A percentile compares a stretch with the other conserved stretches of the same genome.
phyloP scores from a whole-genome alignment of 2,113 vertebrate genomes.

The Hipposideros armiger region DNA sequence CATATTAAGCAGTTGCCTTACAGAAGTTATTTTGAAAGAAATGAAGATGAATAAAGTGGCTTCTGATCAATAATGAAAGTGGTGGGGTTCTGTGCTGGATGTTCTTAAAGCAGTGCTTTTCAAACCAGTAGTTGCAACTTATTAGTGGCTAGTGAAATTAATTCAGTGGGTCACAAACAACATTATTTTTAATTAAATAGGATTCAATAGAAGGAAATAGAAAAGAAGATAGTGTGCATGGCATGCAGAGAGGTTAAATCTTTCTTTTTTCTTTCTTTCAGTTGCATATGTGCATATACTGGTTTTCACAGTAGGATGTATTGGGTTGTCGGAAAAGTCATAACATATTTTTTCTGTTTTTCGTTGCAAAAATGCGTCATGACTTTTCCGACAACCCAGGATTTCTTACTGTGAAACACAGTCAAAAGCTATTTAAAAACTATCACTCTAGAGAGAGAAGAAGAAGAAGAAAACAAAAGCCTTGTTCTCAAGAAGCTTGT shows the following conservation, averaged over 20 bases:
- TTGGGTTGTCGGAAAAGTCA: not conserved
- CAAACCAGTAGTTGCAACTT: not conserved
- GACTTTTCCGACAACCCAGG: too few relatives aligned
- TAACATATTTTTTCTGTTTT: too few relatives aligned
- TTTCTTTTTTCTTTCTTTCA: conserved; percentile 24
- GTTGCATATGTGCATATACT: not conserved
- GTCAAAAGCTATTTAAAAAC: conserved; percentile 14
- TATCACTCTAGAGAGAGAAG: not conserved
- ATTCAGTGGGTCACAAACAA: conserved; percentile 51
- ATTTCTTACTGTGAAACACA: not conserved
- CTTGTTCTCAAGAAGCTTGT: conserved; percentile 25
- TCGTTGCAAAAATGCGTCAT: too few relatives aligned
- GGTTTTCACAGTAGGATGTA: conserved; percentile 2
- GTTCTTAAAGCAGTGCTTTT: conserved; percentile 35
- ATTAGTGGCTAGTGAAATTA: conserved; percentile 61
- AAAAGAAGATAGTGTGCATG: not conserved
- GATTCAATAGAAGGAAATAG: conserved; percentile 51
- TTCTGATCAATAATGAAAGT: not conserved
- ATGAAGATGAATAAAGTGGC: not conserved
- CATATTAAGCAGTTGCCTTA: not conserved
- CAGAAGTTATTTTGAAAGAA: not conserved
- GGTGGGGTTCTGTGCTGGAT: not conserved
- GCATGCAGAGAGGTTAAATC: not conserved
- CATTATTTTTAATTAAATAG: conserved; percentile 70
- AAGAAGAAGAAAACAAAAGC: not conserved